Conservation (phyloP, 2,888 invertebrate genomes). For the Morpho deidamia region DNA sequence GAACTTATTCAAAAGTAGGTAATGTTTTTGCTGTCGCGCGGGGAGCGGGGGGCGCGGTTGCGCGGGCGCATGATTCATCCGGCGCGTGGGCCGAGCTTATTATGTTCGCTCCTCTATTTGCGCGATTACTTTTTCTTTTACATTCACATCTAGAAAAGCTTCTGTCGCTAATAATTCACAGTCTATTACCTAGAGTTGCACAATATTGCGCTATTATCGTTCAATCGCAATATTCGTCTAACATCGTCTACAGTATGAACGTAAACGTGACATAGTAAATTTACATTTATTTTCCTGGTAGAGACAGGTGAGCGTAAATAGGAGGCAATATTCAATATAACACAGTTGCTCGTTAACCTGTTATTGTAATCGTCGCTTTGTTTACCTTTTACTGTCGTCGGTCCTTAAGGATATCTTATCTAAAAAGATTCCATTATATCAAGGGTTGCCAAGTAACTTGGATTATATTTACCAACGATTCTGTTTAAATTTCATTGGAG, state of each 20-base stretch:
- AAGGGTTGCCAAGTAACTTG: not conserved
- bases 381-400: constrained; percentile 40
- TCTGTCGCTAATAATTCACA: constrained; percentile 16
- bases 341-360: constrained; percentile 58
- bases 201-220: constrained; percentile 2
- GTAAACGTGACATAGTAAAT: constrained; percentile 1
- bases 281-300: constrained; percentile 7
- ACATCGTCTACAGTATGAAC: not conserved
- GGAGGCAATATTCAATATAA: constrained; percentile 28
- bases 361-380: constrained; percentile 50
- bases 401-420: constrained; percentile 18
- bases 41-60: constrained; percentile 22
- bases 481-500: no score
- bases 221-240: constrained; percentile 1
- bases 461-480: no score
- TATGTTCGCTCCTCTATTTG: constrained; percentile 60
- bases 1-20: constrained; percentile 77
- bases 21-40: constrained; percentile 71
- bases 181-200: not conserved
- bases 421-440: constrained; percentile 32
- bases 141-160: constrained; percentile 39
- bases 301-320: not conserved
- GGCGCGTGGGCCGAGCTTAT: constrained; percentile 72
- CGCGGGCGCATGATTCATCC: constrained; percentile 66
- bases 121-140: constrained; percentile 61